phyloP scores from a whole-genome alignment of 1,140 invertebrate genomes.

The Aphis gossypii region DNA sequence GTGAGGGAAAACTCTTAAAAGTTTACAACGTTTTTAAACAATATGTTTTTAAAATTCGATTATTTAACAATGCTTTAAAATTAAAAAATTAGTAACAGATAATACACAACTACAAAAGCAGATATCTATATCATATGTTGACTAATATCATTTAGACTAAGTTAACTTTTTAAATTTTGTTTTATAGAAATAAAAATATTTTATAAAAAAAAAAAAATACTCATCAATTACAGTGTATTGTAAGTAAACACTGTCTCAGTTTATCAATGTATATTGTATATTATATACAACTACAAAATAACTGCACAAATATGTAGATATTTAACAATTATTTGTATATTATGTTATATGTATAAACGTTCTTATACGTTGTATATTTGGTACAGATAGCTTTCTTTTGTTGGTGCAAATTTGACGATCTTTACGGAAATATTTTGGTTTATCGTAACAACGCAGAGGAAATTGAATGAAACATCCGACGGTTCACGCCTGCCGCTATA shows the following conservation, averaged over 20 bases:
- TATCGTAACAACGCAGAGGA: constrained; percentile 36
- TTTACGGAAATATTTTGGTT: constrained; percentile 23
- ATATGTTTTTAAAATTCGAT: neutral
- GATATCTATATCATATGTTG: neutral
- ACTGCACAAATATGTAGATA: neutral
- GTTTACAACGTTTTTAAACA: too few species aligned
- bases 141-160: neutral
- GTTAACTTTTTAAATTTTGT: neutral
- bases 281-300: neutral
- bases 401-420: neutral
- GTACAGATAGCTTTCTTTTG: constrained; percentile 8
- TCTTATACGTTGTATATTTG: neutral
- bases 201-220: neutral
- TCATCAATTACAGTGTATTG: neutral
- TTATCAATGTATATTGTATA: neutral
- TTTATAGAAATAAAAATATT: neutral
- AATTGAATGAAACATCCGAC: constrained; percentile 57
- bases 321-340: neutral
- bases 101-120: neutral
- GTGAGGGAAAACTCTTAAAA: neutral
- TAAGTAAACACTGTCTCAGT: neutral
- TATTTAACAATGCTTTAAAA: neutral
- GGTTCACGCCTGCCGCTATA: constrained; percentile 14
- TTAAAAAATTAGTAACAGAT: neutral
- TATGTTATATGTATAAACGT: neutral